Evolutionary conservation across 1,140 invertebrate genomes (phyloP).

Genomic region (Asobara japonica): DNA sequence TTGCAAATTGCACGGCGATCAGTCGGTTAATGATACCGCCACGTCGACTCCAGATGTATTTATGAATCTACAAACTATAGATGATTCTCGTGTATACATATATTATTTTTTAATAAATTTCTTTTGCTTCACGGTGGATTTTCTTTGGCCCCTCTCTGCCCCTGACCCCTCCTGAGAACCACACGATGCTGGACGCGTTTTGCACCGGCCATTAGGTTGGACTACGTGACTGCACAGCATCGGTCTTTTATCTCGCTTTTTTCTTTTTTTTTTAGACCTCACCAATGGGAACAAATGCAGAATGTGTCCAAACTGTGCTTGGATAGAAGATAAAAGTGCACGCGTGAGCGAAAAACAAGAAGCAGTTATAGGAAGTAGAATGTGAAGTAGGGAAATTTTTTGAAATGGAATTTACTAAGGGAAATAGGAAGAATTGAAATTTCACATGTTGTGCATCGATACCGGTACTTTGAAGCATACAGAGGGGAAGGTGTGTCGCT

Average conservation of each 20-base stretch:
- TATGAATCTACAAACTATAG: constrained; percentile 52
- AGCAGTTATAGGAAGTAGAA: too few relatives aligned
- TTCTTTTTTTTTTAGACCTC: not conserved
- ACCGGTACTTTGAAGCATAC: not conserved
- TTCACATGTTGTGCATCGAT: not conserved
- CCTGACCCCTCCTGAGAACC: not conserved
- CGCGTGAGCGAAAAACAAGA: not conserved
- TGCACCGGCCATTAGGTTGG: constrained; percentile 22
- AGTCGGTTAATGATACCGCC: constrained; percentile 50
- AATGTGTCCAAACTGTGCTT: not conserved
- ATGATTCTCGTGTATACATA: constrained; percentile 7
- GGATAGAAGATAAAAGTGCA: not conserved
- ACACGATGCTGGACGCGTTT: constrained; percentile 9
- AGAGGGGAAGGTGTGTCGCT: not conserved
- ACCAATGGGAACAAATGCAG: not conserved
- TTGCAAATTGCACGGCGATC: constrained; percentile 56
- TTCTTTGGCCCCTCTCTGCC: not conserved
- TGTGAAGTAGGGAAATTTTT: too few relatives aligned
- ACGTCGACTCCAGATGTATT: constrained; percentile 41
- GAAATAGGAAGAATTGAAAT: not conserved
- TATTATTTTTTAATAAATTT: not conserved
- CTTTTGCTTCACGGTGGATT: not conserved
- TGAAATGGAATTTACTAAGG: not conserved
- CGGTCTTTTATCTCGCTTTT: too few relatives aligned
- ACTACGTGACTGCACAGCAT: constrained; percentile 24